These are phyloP conservation scores for Choloepus didactylus DNA, from an alignment of 2,797 vertebrate genomes.

Conservation along the genomic window DNA sequence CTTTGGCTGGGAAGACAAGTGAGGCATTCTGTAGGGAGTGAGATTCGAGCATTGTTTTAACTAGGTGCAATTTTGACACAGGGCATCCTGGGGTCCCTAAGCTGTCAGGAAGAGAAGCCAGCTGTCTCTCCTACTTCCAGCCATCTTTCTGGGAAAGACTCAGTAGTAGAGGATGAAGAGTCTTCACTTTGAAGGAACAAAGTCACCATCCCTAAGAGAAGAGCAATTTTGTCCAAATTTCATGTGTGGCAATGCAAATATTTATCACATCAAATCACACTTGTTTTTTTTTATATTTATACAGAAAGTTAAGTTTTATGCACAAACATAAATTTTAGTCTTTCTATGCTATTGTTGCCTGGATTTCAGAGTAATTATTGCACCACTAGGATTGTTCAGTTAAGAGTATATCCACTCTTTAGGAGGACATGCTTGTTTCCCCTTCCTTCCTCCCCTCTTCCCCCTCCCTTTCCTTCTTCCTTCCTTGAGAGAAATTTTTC, in stretches of 20 bases:
- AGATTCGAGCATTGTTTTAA: not conserved
- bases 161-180: not conserved
- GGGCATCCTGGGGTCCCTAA: not conserved
- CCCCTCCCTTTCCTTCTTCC: not conserved
- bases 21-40: not conserved
- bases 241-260: not conserved
- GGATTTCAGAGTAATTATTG: not conserved
- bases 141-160: not conserved
- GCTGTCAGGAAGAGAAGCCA: not conserved
- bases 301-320: not conserved
- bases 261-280: not conserved
- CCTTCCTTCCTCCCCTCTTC: accelerated
- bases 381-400: not conserved
- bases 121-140: not conserved
- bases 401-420: not conserved
- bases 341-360: not conserved
- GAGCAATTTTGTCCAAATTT: not conserved
- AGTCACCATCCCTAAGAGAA: not conserved
- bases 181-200: not conserved
- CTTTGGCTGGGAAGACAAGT: not conserved
- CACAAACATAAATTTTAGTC: not conserved
- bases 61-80: not conserved
- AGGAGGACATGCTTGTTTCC: not conserved
- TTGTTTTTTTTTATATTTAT: not conserved
- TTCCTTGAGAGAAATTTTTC: not conserved